phyloP scores from a whole-genome alignment of 2,797 vertebrate genomes.

The Bovichtus diacanthus region DNA sequence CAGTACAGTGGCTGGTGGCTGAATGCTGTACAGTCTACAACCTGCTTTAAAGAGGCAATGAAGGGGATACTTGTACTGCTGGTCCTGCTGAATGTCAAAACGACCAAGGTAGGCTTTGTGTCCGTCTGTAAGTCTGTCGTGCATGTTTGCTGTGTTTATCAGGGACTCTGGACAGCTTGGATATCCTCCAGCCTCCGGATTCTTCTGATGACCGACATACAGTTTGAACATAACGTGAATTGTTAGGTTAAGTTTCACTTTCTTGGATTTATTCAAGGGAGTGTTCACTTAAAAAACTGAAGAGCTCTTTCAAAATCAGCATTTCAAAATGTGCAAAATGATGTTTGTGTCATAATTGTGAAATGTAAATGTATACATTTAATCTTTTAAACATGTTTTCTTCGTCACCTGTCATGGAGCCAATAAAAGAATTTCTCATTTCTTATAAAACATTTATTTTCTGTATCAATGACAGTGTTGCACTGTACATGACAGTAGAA shows the following conservation, averaged over 20 bases:
- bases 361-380: neutral
- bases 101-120: conserved; percentile 57
- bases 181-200: conserved; percentile 3
- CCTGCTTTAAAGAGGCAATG: conserved; percentile 58
- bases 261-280: neutral
- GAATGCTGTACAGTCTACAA: conserved; percentile 26
- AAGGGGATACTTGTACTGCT: conserved; percentile 60
- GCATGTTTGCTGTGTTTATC: conserved; percentile 2
- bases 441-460: conserved; percentile 1
- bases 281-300: neutral
- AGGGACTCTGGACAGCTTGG: neutral
- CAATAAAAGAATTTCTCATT: neutral
- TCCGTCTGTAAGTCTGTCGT: conserved; percentile 1
- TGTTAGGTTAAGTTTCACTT: neutral
- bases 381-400: neutral
- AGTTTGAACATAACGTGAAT: neutral
- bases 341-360: neutral
- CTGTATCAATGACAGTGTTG: neutral
- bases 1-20: conserved; percentile 20
- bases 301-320: neutral
- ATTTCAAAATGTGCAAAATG: neutral
- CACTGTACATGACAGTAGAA: neutral
- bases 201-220: neutral
- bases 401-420: neutral
- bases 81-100: conserved; percentile 51